Evolutionary conservation across 2,888 invertebrate genomes (phyloP).

Genomic region (Scelioninae gen. 2): DNA sequence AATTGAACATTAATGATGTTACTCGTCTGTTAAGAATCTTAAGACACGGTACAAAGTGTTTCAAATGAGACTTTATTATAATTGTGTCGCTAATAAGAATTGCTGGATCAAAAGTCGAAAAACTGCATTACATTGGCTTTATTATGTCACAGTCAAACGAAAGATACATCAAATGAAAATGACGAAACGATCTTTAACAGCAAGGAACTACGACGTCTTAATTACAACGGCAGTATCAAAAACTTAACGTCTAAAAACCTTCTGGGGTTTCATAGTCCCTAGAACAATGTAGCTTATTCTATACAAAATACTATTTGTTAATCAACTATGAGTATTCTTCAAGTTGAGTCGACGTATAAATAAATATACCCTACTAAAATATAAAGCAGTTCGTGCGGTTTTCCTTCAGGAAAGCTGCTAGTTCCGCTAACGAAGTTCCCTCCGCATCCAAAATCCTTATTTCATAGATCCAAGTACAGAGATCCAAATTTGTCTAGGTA

Average conservation of each 20-base stretch:
- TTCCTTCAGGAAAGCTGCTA: background rate
- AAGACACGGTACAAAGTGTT: background rate
- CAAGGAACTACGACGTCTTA: slow-evolving; percentile 54
- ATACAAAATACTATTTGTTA: slow-evolving; percentile 50
- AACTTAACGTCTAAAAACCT: slow-evolving; percentile 42
- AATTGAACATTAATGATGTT: too few relatives aligned
- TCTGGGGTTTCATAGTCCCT: slow-evolving; percentile 12
- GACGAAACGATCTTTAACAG: slow-evolving; percentile 29
- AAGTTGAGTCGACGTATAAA: slow-evolving; percentile 50
- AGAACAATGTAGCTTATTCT: slow-evolving; percentile 21
- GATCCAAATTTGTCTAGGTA: background rate
- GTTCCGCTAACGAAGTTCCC: slow-evolving; percentile 1
- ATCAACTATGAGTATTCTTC: slow-evolving; percentile 56
- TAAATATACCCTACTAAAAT: slow-evolving; percentile 41
- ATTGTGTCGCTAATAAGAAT: background rate
- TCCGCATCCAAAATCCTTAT: background rate
- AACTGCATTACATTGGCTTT: slow-evolving; percentile 34
- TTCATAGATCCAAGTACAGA: slow-evolving; percentile 5
- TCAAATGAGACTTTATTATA: background rate
- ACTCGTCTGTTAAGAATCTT: too few relatives aligned
- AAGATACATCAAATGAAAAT: slow-evolving; percentile 41
- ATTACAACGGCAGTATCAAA: slow-evolving; percentile 45
- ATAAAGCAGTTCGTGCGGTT: background rate
- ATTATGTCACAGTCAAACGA: slow-evolving; percentile 45
- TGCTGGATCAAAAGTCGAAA: background rate